phyloP scores from a whole-genome alignment of 2,797 vertebrate species.

The Microchirus variegatus region DNA sequence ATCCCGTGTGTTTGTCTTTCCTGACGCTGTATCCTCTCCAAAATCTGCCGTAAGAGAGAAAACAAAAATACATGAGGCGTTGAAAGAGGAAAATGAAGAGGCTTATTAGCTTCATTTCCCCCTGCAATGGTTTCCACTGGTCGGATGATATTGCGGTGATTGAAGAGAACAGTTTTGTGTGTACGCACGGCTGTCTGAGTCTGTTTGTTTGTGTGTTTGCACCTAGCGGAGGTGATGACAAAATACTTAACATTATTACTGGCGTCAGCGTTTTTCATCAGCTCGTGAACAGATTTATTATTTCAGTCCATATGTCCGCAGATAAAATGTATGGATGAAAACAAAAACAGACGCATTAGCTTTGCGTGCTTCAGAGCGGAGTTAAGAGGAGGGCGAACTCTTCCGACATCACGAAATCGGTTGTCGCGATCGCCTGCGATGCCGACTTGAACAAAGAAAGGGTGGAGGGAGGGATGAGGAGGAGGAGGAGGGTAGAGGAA shows the following conservation, averaged over 20 bases:
- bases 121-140: constrained; percentile 63
- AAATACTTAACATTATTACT: constrained; percentile 52
- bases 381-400: constrained; percentile 35
- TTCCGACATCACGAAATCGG: constrained; percentile 40
- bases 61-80: constrained; percentile 70
- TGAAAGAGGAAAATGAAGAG: constrained; percentile 69
- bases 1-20: constrained; percentile 78
- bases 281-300: constrained; percentile 5
- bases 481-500: constrained; percentile 15
- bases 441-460: constrained; percentile 41
- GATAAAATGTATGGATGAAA: constrained; percentile 10
- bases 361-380: constrained; percentile 26
- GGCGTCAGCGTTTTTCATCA: constrained; percentile 35
- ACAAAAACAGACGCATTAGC: constrained; percentile 7
- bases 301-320: constrained; percentile 11
- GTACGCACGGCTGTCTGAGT: constrained; percentile 27
- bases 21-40: constrained; percentile 76
- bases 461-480: constrained; percentile 17
- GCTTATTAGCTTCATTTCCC: constrained; percentile 72
- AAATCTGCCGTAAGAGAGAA: constrained; percentile 75
- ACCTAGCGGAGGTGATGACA: constrained; percentile 54
- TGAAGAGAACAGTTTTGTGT: constrained; percentile 46
- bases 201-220: constrained; percentile 54
- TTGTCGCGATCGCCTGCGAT: constrained; percentile 31
- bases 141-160: constrained; percentile 46